These are phyloP conservation scores for Eufriesea mexicana DNA, from an alignment of 1,140 invertebrate species.

Conservation along the genomic window DNA sequence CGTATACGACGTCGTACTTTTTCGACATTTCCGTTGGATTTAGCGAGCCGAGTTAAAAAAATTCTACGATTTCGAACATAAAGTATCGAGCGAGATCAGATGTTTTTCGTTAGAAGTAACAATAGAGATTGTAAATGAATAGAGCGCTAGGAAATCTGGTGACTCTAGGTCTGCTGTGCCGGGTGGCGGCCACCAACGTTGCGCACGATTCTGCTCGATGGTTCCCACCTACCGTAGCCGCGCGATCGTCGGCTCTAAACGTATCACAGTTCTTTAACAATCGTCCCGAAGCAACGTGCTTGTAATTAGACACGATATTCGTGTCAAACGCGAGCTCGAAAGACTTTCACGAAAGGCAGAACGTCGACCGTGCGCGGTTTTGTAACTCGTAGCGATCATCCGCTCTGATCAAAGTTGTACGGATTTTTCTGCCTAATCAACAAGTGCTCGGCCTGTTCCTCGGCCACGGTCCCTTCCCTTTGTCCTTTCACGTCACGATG, in stretches of 20 bases:
- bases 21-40: neutral
- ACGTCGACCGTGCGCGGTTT: slow-evolving; percentile 35
- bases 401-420: slow-evolving; percentile 18
- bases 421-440: neutral
- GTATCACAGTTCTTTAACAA: slow-evolving; percentile 66
- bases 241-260: slow-evolving; percentile 59
- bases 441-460: neutral
- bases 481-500: neutral
- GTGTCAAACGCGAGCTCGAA: slow-evolving; percentile 61
- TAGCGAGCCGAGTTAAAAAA: neutral
- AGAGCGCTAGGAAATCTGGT: slow-evolving; percentile 55
- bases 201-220: slow-evolving; percentile 63
- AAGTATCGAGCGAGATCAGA: neutral
- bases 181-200: slow-evolving; percentile 69
- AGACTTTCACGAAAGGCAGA: slow-evolving; percentile 56
- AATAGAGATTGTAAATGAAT: slow-evolving; percentile 50
- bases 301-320: slow-evolving; percentile 69
- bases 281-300: slow-evolving; percentile 56
- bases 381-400: slow-evolving; percentile 39
- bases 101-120: slow-evolving; percentile 14
- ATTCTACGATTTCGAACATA: neutral
- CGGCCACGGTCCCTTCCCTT: neutral
- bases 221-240: slow-evolving; percentile 63
- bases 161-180: slow-evolving; percentile 55
- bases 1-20: neutral